Evolutionary conservation across 1,140 invertebrate species (phyloP), one percentile per base, ranked within the genome.

Genomic region (Plutomurus gul): DNA sequence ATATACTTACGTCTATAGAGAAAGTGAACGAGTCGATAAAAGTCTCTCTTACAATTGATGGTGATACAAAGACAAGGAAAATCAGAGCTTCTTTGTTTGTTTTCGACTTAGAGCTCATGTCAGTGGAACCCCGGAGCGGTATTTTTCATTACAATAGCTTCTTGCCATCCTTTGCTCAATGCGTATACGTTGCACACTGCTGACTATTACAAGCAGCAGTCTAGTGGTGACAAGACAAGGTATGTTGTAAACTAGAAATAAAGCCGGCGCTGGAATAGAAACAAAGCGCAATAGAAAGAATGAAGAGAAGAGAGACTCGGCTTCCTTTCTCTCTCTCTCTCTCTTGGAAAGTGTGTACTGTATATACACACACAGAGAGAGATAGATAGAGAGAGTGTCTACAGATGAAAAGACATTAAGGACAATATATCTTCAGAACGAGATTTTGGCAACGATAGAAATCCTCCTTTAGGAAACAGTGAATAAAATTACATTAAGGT

Each of bases 141-240:
- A 65, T 65, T 65, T 65, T 65, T 65, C 56, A 65, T 65, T 65
- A 65, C 22, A 65, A 65, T 65, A 33, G 56, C 56, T 65, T 65
- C 36, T 30, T 65, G 16, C 56, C 56, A 33, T 30, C 18, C 4
- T 36, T 16, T 33, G 25, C n/a, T n/a, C n/a, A n/a, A n/a, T n/a
- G n/a, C n/a, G n/a, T n/a, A n/a, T n/a, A n/a, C n/a, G n/a, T n/a
- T n/a, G n/a, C n/a, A n/a, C n/a, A n/a, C n/a, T n/a, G n/a, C n/a
- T n/a, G n/a, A n/a, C n/a, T 51, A 51, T 22, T 22, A 11, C 18
- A 22, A n/a, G 25, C 18, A 51, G 47, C 13, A 51, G 18, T 51
- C 25, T 51, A 51, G 13, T 51, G n/a, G n/a, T n/a, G n/a, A n/a
- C n/a, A n/a, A n/a, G n/a, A n/a, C n/a, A n/a, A n/a, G n/a, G n/a